A percentile compares a stretch with the other conserved stretches of the same genome.
Evolutionary conservation across 2,797 vertebrate genomes (phyloP).

Genomic region (Picus viridis): DNA sequence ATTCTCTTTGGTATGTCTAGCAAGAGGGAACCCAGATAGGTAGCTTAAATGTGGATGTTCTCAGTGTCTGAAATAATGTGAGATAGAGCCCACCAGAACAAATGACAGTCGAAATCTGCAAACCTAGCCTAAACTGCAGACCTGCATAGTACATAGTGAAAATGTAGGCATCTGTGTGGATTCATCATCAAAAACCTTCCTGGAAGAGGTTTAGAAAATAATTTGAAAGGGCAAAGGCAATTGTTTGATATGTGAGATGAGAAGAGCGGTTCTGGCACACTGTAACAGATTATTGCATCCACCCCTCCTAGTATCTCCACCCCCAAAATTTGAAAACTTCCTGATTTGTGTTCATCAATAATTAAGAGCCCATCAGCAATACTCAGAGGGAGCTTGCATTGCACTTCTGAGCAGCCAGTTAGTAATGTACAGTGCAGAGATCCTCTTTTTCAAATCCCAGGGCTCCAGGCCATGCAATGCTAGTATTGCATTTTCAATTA

Average conservation of each 20-base stretch:
- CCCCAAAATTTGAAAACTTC: conserved; percentile 77
- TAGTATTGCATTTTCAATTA: conserved; percentile 86
- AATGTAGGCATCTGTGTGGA: not conserved
- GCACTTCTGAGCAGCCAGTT: conserved; percentile 84
- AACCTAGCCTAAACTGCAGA: not conserved
- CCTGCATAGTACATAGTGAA: not conserved
- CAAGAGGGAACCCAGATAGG: not conserved
- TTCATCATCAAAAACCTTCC: not conserved
- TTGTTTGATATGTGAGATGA: not conserved
- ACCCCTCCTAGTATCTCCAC: conserved; percentile 64
- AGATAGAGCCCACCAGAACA: not conserved
- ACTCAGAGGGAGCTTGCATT: conserved; percentile 86
- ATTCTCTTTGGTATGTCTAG: not conserved
- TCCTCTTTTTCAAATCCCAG: conserved; percentile 83
- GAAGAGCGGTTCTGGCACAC: not conserved
- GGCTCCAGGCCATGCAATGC: conserved; percentile 79
- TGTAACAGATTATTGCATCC: conserved; percentile 45
- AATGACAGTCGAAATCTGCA: not conserved
- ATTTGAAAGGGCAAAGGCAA: not conserved
- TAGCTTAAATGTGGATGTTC: not conserved
- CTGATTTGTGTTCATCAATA: conserved; percentile 87
- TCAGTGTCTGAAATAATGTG: not conserved
- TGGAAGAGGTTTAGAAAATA: not conserved
- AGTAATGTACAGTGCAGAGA: conserved; percentile 83
- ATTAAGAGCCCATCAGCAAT: conserved; percentile 86